A percentile compares a stretch with the other conserved stretches of the same genome.
Conservation (phyloP, 1,140 invertebrate species). For the Paramacrobiotus metropolitanus region DNA sequence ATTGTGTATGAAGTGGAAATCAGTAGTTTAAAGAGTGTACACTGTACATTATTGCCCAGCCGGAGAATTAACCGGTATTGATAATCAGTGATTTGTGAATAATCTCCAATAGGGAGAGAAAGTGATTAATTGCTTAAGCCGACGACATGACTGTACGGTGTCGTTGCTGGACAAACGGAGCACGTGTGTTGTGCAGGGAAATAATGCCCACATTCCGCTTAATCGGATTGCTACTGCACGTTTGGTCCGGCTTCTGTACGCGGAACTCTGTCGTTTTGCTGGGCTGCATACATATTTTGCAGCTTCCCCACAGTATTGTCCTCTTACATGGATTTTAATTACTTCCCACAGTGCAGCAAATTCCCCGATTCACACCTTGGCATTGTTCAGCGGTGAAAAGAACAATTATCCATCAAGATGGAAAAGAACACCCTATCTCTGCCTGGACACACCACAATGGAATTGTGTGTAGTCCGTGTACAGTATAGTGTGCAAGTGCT, state of each 20-base stretch:
- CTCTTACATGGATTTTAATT: neutral
- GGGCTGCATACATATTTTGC: neutral
- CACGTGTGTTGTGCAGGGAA: neutral
- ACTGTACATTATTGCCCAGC: no score
- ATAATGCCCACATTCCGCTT: neutral
- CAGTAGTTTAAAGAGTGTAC: no score
- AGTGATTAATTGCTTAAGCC: no score
- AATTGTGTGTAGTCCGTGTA: neutral
- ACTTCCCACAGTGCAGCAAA: constrained; percentile 3
- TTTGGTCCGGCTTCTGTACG: neutral
- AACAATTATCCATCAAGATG: neutral
- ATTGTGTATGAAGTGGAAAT: no score
- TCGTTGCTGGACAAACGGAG: neutral
- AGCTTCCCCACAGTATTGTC: neutral
- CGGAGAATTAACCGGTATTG: no score
- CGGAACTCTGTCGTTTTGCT: neutral
- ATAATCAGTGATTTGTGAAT: no score
- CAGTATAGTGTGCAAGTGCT: neutral
- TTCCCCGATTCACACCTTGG: neutral
- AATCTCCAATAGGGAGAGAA: no score
- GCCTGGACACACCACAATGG: neutral
- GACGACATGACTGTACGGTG: no score
- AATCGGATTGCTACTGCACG: neutral
- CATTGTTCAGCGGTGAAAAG: neutral
- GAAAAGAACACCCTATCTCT: neutral